These are phyloP conservation scores for Caenorhabditis brenneri DNA, from an alignment of 1,140 invertebrate species.

Conservation along the genomic window DNA sequence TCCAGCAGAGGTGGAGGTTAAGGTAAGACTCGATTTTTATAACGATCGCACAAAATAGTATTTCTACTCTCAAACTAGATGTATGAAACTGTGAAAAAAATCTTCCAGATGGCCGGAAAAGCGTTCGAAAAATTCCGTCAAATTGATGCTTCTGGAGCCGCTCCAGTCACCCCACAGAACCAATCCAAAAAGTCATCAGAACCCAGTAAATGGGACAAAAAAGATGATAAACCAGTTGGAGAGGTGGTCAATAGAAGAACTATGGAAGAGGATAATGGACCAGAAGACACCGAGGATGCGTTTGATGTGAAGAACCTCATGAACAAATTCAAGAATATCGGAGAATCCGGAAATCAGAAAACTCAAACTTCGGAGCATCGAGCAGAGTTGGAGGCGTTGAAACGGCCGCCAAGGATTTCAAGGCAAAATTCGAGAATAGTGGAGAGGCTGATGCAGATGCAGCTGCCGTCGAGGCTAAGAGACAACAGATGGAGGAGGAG, in stretches of 20 bases:
- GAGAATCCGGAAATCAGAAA: constrained; percentile 51
- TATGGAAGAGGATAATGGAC: constrained; percentile 50
- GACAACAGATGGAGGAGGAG: constrained; percentile 66
- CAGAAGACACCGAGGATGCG: constrained; percentile 61
- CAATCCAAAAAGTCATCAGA: constrained; percentile 47
- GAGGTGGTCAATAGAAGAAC: constrained; percentile 62
- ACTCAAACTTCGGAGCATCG: constrained; percentile 25
- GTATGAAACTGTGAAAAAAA: constrained; percentile 62
- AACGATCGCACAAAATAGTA: no score
- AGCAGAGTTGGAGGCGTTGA: constrained; percentile 62
- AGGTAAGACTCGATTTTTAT: constrained; percentile 7
- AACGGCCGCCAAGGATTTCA: constrained; percentile 57
- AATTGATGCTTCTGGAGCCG: constrained; percentile 63
- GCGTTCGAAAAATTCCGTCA: constrained; percentile 67
- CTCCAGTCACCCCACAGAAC: constrained; percentile 59
- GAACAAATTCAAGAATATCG: constrained; percentile 71
- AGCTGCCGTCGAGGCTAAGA: constrained; percentile 61
- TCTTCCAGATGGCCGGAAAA: constrained; percentile 68
- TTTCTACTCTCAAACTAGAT: no score
- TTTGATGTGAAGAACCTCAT: constrained; percentile 71
- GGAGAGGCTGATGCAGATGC: constrained; percentile 52
- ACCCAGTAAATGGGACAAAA: constrained; percentile 67
- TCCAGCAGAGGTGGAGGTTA: constrained; percentile 42
- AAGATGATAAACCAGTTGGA: constrained; percentile 56
- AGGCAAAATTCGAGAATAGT: constrained; percentile 55